These are phyloP conservation scores for Dicrostonyx torquatus DNA, from an alignment of 2,797 vertebrate genomes.

Conservation along the genomic window DNA sequence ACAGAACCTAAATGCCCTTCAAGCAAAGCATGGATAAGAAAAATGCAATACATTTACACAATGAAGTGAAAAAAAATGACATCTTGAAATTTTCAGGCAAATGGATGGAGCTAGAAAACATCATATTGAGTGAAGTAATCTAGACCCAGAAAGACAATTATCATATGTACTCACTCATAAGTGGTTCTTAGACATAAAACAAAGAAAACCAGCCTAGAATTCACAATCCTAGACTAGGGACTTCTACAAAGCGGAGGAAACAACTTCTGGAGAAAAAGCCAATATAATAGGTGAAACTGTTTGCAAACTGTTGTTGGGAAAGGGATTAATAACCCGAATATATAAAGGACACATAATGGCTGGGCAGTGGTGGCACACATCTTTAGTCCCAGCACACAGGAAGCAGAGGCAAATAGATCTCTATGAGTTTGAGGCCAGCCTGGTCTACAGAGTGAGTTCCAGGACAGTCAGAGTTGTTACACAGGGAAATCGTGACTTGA, in stretches of 20 bases:
- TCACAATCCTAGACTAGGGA: neutral
- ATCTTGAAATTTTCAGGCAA: too few relatives aligned
- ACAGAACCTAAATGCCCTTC: too few relatives aligned
- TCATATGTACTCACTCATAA: too few relatives aligned
- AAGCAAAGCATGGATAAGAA: too few relatives aligned
- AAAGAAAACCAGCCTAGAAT: too few relatives aligned
- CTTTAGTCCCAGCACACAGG: neutral
- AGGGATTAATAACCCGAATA: neutral
- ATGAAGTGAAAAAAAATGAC: too few relatives aligned
- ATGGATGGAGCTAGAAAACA: too few relatives aligned
- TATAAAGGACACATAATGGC: neutral
- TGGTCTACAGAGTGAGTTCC: neutral
- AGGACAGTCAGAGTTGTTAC: neutral
- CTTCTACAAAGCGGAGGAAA: neutral
- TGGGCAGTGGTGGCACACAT: neutral
- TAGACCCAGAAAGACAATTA: too few relatives aligned
- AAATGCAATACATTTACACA: too few relatives aligned
- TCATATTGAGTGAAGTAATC: too few relatives aligned
- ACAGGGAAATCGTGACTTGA: neutral
- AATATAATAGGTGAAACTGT: neutral
- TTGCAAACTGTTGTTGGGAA: neutral
- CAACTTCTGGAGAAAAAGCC: neutral
- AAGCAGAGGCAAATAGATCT: neutral
- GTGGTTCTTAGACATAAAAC: too few relatives aligned
- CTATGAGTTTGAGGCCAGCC: neutral